Percentiles rank a stretch among this genome's conserved stretches.
Evolutionary conservation across 2,113 vertebrate species (phyloP).

Genomic region (Chaetorhynchus papuensis): DNA sequence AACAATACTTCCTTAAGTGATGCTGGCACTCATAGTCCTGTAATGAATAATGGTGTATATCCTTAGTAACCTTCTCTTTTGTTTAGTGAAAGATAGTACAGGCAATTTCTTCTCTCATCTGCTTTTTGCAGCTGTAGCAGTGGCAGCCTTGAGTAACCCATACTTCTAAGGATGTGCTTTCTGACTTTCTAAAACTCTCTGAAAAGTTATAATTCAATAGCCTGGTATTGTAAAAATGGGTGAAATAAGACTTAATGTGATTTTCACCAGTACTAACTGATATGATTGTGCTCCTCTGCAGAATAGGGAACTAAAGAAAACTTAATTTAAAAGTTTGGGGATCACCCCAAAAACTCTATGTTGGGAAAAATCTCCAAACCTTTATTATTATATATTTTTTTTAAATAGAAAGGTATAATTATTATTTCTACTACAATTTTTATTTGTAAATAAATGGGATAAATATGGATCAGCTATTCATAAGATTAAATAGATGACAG

Average conservation of each 20-base stretch:
- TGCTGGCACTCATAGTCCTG: not conserved
- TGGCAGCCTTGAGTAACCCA: not conserved
- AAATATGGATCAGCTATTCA: not conserved
- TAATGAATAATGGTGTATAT: not conserved
- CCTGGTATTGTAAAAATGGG: not conserved
- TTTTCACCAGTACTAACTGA: not conserved
- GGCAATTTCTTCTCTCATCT: not conserved
- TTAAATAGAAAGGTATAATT: not conserved
- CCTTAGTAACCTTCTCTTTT: not conserved
- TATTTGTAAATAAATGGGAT: not conserved
- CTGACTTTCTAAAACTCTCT: not conserved
- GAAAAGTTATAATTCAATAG: slow-evolving; percentile 26
- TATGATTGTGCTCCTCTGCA: not conserved
- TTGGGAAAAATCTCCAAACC: fast-evolving
- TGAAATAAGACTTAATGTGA: not conserved
- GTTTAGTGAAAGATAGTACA: not conserved
- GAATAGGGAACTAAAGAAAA: not conserved
- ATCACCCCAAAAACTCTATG: not conserved
- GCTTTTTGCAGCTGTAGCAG: not conserved
- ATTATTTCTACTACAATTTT: not conserved
- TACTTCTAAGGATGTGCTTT: not conserved
- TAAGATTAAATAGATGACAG: not conserved
- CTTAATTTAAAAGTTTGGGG: not conserved
- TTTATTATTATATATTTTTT: not conserved
- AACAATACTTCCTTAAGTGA: not conserved